Base-by-base conservation (phyloP, 2,113 vertebrate genomes). In the Epinephelus moara region DNA sequence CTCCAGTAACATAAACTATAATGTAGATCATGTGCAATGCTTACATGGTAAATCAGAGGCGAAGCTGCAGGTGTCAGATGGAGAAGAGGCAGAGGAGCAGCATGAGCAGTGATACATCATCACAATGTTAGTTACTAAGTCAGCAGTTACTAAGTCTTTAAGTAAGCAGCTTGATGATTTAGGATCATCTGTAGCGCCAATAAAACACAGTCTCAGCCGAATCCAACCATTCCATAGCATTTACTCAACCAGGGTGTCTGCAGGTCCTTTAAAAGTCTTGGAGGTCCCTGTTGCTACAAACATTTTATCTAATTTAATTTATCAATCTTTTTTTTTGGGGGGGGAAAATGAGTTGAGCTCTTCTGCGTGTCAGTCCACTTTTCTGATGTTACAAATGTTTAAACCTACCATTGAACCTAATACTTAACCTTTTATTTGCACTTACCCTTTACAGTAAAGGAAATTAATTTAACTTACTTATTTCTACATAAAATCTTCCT, bases 41-140 rank as follows among this genome's bases (percentile, higher is more conserved):
- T 21, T 52, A 19, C 50, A 19, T 66, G 8, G 12, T 11, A 8
- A 42, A 63, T n/a, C 40, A 37, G 21, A 45, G 42, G 40, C 17
- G n/a, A n/a, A 55, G 10, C 53, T 55, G 52, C 21, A 11, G 3
- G 55, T 33, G 17, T 62, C 59, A 55, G 55, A 23, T 37, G 25
- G 25, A 69, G 19, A 27, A n/a, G 23, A 78, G 19, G 75, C 55
- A 64, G 59, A 80, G 13, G 59, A 60, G 23, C 9, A 47, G 56
- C 13, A 70, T 15, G 33, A 47, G 18, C 30, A 70, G 17, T 30
- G 30, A 11, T 27, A 19, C 61, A 45, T n/a, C 33, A 45, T 33
- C 30, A 18, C 52, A 47, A 64, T 25, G 21, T 30, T 30, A 30
- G 30, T 30, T 30, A 30, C 30, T 30, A 30, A 30, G 30, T 30